Evolutionary conservation across 2,797 vertebrate species (phyloP).

Genomic region (Helarctos malayanus): DNA sequence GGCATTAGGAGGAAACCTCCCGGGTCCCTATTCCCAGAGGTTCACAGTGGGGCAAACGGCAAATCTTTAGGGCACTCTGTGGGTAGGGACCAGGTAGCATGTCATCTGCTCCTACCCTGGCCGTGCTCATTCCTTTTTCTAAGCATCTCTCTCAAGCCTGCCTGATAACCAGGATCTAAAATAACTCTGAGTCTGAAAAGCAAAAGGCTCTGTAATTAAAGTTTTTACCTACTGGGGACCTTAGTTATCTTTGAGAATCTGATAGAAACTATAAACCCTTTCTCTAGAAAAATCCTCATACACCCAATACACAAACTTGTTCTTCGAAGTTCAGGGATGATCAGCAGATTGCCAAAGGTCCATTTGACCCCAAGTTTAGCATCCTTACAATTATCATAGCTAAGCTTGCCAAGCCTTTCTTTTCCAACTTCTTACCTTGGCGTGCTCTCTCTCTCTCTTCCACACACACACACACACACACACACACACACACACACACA

Average conservation of each 20-base stretch:
- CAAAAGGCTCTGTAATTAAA: neutral
- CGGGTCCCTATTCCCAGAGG: neutral
- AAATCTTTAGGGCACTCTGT: neutral
- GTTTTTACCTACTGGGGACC: neutral
- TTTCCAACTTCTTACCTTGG: neutral
- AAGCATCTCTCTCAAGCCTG: neutral
- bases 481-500: neutral
- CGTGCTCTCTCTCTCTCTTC: neutral
- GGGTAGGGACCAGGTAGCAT: neutral
- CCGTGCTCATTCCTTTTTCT: neutral
- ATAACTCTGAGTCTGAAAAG: neutral
- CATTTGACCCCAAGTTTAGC: neutral
- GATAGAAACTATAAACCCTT: neutral
- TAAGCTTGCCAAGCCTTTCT: neutral
- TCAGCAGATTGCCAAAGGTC: neutral
- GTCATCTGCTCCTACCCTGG: neutral
- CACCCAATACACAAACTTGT: neutral
- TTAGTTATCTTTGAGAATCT: conserved; percentile 25
- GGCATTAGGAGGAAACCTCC: neutral
- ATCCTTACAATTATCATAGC: neutral
- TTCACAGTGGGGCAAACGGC: neutral
- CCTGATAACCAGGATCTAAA: neutral
- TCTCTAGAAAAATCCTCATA: neutral
- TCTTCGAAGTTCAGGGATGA: neutral
- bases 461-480: neutral